Evolutionary conservation across 2,888 invertebrate species (phyloP).

Genomic region (Andrena hattorfiana): DNA sequence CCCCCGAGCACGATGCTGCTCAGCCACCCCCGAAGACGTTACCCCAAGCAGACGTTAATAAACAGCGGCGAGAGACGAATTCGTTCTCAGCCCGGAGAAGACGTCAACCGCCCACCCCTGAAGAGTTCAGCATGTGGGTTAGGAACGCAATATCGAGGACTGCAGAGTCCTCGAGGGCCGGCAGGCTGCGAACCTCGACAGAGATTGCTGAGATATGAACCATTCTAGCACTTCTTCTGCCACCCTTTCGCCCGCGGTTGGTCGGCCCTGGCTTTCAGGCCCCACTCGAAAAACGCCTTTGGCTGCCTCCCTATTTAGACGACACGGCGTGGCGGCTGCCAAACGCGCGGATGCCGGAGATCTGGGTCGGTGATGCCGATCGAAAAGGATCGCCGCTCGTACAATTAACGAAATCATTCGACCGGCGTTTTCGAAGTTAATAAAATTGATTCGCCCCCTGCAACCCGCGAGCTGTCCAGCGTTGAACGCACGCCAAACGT

Average conservation of each 20-base stretch:
- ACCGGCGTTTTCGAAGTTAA: conserved; percentile 23
- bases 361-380: conserved; percentile 84
- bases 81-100: background rate
- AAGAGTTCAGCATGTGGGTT: conserved; percentile 34
- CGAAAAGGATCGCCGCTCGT: conserved; percentile 57
- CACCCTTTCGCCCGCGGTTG: conserved; percentile 56
- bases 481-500: conserved; percentile 64
- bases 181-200: conserved; percentile 81
- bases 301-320: conserved; percentile 81
- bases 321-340: conserved; percentile 70
- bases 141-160: conserved; percentile 79
- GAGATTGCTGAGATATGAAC: conserved; percentile 82
- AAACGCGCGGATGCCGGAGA: conserved; percentile 67
- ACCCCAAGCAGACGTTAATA: too few species aligned
- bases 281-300: conserved; percentile 82
- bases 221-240: conserved; percentile 71
- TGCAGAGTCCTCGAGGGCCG: conserved; percentile 79
- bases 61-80: too few species aligned
- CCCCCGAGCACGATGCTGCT: background rate
- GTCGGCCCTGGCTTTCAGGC: conserved; percentile 69
- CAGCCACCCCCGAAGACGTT: background rate
- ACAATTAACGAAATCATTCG: conserved; percentile 60
- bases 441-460: conserved; percentile 3
- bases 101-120: conserved; percentile 1
- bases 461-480: conserved; percentile 19